Evolutionary conservation across 2,113 vertebrate genomes (phyloP).

Genomic region (Oxyura jamaicensis): DNA sequence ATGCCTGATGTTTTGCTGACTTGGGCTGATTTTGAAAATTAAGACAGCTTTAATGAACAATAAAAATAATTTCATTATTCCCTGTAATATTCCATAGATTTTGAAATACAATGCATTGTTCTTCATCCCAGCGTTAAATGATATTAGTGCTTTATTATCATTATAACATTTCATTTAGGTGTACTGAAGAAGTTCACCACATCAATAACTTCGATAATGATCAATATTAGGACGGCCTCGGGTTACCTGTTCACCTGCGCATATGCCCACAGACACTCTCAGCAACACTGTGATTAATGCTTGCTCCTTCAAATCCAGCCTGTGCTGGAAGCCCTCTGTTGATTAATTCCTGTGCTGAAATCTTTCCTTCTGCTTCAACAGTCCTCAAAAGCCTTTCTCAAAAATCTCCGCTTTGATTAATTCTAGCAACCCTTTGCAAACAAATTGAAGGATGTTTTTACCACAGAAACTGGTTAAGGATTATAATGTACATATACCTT

Average conservation of each 20-base stretch:
- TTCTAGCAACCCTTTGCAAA: background rate
- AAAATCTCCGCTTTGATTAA: background rate
- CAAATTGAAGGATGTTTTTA: background rate
- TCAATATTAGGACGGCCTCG: background rate
- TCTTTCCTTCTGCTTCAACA: background rate
- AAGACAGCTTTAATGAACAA: background rate
- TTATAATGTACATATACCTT: background rate
- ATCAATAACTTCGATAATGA: background rate
- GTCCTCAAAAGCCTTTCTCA: background rate
- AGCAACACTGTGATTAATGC: background rate
- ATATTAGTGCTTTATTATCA: background rate
- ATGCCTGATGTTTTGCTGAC: background rate
- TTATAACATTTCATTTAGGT: background rate
- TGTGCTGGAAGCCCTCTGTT: background rate
- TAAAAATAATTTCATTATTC: background rate
- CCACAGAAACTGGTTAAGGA: background rate
- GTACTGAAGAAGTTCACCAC: background rate
- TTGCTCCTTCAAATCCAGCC: background rate
- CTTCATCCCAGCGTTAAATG: background rate
- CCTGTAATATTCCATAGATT: background rate
- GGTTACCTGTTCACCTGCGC: background rate
- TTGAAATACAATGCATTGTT: background rate
- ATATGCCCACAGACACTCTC: fast-evolving
- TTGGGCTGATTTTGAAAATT: background rate
- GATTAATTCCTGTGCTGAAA: background rate